Conservation (phyloP, 2,113 vertebrate species). For the Catharus bicknelli region DNA sequence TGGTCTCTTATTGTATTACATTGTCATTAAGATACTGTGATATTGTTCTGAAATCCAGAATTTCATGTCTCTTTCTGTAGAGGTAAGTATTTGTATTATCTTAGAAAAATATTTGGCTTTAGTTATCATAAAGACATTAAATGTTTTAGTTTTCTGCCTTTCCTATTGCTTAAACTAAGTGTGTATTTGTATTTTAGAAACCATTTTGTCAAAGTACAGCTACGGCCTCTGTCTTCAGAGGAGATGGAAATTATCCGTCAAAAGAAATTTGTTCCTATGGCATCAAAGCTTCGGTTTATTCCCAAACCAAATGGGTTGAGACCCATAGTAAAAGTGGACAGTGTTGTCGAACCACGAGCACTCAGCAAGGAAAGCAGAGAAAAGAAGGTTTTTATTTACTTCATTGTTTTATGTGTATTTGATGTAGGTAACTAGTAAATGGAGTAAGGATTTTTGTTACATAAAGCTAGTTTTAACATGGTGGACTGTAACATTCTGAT, state of each 20-base stretch:
- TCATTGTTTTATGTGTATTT: not conserved
- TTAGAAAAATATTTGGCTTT: not conserved
- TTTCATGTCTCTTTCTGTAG: not conserved
- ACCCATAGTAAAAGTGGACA: constrained; percentile 81
- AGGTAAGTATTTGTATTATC: not conserved
- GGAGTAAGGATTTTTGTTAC: not conserved
- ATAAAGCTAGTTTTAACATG: not conserved
- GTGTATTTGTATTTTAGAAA: constrained; percentile 72
- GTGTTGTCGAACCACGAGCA: constrained; percentile 39
- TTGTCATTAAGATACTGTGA: not conserved
- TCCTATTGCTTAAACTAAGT: not conserved
- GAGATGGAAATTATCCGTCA: constrained; percentile 66
- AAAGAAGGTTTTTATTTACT: constrained; percentile 50
- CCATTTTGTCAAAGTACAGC: constrained; percentile 79
- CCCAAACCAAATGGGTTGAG: constrained; percentile 87
- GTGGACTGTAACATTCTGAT: not conserved
- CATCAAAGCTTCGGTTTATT: constrained; percentile 87
- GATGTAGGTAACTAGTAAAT: not conserved
- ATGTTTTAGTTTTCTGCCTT: not conserved
- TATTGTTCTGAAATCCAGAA: not conserved
- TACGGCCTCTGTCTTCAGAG: constrained; percentile 74
- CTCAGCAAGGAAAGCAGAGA: constrained; percentile 33
- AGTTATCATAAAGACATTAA: not conserved
- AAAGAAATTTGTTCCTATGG: constrained; percentile 45
- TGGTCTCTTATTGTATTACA: not conserved